Conservation (phyloP, 2,888 invertebrate species). For the Euplexia lucipara region DNA sequence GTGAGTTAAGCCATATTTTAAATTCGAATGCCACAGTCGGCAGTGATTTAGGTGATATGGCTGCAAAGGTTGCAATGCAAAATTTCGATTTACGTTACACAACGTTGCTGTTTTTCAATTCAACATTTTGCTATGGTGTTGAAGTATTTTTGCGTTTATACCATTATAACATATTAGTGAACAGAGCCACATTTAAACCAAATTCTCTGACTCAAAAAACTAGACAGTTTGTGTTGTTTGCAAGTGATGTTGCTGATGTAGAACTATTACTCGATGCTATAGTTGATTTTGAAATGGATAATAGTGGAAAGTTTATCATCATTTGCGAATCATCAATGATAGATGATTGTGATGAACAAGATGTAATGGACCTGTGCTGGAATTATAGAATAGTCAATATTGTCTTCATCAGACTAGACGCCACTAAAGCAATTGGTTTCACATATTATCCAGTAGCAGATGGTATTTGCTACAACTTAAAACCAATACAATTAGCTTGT, state of each 20-base stretch:
- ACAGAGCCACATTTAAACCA: conserved; percentile 66
- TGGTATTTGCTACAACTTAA: conserved; percentile 70
- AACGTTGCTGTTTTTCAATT: conserved; percentile 79
- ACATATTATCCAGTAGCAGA: conserved; percentile 74
- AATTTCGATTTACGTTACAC: conserved; percentile 80
- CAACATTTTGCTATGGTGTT: conserved; percentile 71
- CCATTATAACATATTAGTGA: conserved; percentile 73
- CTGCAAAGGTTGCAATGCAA: conserved; percentile 76
- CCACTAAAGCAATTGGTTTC: conserved; percentile 67
- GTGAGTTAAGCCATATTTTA: conserved; percentile 29
- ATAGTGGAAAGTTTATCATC: conserved; percentile 80
- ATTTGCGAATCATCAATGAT: conserved; percentile 73
- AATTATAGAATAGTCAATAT: conserved; percentile 78
- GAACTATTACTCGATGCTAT: conserved; percentile 71
- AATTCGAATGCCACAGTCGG: conserved; percentile 31
- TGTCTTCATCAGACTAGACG: conserved; percentile 71
- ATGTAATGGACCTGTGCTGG: conserved; percentile 77
- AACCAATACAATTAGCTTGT: conserved; percentile 68
- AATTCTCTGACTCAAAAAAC: conserved; percentile 58
- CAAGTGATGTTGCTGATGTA: conserved; percentile 69
- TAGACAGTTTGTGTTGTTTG: conserved; percentile 78
- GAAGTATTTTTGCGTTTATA: conserved; percentile 75
- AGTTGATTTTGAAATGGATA: conserved; percentile 73
- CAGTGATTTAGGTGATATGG: conserved; percentile 70
- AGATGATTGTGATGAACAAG: conserved; percentile 75